A percentile compares a stretch with the other conserved stretches of the same genome.
phyloP scores from a whole-genome alignment of 2,113 vertebrate species.

The Bufo gargarizans region DNA sequence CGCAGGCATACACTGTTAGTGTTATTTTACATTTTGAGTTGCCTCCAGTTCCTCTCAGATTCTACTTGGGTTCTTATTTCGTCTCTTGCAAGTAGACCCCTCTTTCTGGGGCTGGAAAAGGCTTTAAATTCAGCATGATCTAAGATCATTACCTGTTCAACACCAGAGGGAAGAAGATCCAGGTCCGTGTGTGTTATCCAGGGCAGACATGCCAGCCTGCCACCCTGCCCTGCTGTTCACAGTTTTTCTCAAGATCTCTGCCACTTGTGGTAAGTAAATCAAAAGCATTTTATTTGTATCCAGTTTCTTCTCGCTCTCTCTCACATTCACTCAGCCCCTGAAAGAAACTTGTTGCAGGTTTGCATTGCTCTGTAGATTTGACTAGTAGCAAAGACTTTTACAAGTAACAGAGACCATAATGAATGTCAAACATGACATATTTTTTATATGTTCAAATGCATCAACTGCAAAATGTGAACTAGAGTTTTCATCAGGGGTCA shows the following conservation, averaged over 20 bases:
- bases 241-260: neutral
- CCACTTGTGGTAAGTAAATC: constrained; percentile 31
- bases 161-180: neutral
- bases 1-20: constrained; percentile 28
- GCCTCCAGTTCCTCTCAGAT: constrained; percentile 30
- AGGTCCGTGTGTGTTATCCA: neutral
- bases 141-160: constrained; percentile 19
- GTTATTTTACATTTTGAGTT: constrained; percentile 53
- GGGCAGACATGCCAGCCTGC: constrained; percentile 32
- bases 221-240: constrained; percentile 1
- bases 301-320: neutral
- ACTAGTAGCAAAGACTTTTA: neutral
- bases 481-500: too few relatives aligned
- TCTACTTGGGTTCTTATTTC: constrained; percentile 45
- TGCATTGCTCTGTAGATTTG: neutral
- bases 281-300: neutral
- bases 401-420: too few relatives aligned
- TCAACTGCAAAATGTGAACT: too few relatives aligned
- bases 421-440: too few relatives aligned
- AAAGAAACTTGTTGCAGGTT: neutral
- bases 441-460: too few relatives aligned
- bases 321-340: neutral
- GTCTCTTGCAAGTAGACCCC: constrained; percentile 35
- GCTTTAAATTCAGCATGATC: constrained; percentile 48
- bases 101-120: constrained; percentile 10